Evolutionary conservation across 2,113 vertebrate species (phyloP).

Genomic region (Lamprotornis superbus): DNA sequence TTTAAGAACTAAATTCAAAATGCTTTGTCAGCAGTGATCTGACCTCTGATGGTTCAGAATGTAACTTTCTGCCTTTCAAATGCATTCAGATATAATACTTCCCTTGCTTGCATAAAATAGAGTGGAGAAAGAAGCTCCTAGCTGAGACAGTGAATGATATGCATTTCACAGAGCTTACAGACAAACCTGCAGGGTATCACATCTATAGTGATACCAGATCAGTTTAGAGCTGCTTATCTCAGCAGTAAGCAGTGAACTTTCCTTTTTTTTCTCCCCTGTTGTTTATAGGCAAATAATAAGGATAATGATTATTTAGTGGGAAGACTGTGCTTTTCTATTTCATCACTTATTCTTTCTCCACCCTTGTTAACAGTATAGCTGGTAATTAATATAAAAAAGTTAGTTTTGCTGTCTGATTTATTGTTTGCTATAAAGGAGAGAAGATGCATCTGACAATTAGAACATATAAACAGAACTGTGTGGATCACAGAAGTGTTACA

Average conservation of each 20-base stretch:
- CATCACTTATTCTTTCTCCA: not conserved
- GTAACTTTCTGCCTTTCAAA: not conserved
- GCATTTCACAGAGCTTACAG: not conserved
- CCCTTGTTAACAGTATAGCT: not conserved
- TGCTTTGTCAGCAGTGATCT: not conserved
- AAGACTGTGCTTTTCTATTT: not conserved
- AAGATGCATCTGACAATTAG: not conserved
- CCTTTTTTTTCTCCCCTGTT: not conserved
- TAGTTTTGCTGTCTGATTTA: not conserved
- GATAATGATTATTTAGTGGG: not conserved
- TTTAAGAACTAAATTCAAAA: not conserved
- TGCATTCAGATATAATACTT: not conserved
- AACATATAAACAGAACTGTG: not conserved
- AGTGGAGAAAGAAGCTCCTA: not conserved
- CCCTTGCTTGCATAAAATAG: not conserved
- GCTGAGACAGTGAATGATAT: not conserved
- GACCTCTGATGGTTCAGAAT: not conserved
- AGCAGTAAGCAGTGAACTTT: not conserved
- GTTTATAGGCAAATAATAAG: not conserved
- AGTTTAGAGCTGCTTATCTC: not conserved
- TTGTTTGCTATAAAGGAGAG: not conserved
- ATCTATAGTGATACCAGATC: not conserved
- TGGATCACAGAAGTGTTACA: not conserved
- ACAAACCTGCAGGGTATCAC: not conserved
- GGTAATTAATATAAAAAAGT: not conserved